These are phyloP conservation scores for Nasonovia ribisnigri DNA, from an alignment of 2,888 invertebrate genomes.

Conservation along the genomic window DNA sequence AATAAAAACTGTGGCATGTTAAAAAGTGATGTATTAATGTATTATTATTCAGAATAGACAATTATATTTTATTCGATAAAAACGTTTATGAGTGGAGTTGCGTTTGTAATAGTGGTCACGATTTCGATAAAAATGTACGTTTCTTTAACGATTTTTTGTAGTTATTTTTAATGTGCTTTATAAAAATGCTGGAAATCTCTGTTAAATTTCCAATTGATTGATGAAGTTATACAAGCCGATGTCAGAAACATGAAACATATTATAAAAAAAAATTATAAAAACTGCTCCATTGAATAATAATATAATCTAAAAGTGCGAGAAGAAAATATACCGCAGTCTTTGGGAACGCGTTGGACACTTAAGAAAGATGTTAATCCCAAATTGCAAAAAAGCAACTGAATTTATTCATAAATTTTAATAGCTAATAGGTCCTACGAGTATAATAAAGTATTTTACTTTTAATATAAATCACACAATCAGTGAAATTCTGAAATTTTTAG, in stretches of 20 bases:
- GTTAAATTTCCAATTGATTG: not conserved
- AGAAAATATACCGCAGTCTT: not conserved
- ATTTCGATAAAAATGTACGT: not conserved
- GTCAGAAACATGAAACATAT: not conserved
- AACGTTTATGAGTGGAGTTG: not conserved
- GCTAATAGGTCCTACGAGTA: not conserved
- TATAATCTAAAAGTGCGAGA: not conserved
- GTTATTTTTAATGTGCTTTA: not conserved
- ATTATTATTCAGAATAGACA: not conserved
- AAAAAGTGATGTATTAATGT: not conserved
- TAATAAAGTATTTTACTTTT: not conserved
- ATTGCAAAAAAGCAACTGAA: not conserved
- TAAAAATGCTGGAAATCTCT: not conserved
- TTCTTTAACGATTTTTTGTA: not conserved
- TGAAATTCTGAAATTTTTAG: not conserved
- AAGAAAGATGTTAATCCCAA: not conserved
- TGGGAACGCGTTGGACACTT: not conserved
- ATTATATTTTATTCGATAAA: not conserved
- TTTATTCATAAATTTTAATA: not conserved
- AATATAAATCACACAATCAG: not conserved
- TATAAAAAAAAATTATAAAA: not conserved
- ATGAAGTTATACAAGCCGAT: not conserved
- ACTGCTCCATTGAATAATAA: not conserved
- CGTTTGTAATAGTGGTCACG: not conserved
- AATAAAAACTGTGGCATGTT: not conserved